Percentiles rank a stretch among this genome's conserved stretches.
Conservation (phyloP, 2,113 vertebrate species). For the Aphelocoma coerulescens region DNA sequence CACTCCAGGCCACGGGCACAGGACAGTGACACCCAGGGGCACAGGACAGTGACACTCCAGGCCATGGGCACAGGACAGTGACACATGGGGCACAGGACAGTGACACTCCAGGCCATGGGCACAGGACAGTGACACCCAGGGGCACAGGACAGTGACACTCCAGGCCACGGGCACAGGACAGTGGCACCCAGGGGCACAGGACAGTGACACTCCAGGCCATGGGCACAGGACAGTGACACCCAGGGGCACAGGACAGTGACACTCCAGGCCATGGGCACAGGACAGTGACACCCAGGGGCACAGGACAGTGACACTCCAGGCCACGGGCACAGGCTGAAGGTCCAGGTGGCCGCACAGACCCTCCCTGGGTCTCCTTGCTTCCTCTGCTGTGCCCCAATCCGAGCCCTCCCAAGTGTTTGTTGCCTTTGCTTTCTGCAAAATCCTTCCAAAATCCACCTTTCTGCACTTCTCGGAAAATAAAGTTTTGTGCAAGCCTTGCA, state of each 20-base stretch:
- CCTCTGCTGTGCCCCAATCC: rapidly evolving
- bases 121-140: not conserved
- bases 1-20: not conserved
- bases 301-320: not conserved
- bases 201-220: too few species aligned
- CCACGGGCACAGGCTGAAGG: not conserved
- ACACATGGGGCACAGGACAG: not conserved
- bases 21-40: not conserved
- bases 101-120: not conserved
- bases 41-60: not conserved
- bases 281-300: not conserved
- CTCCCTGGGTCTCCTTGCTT: rapidly evolving
- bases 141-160: not conserved
- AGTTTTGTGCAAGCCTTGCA: rapidly evolving
- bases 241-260: not conserved
- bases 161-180: not conserved
- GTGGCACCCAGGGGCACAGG: not conserved
- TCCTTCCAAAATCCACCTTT: not conserved
- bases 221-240: not conserved
- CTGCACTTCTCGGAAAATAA: rapidly evolving
- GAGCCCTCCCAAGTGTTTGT: rapidly evolving
- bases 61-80: not conserved
- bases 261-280: not conserved
- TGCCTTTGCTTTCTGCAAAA: not conserved
- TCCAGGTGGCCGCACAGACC: not conserved